Evolutionary conservation across 2,888 invertebrate species (phyloP), one percentile per base, ranked within the genome.

Genomic region (Drosophila eohydei): DNA sequence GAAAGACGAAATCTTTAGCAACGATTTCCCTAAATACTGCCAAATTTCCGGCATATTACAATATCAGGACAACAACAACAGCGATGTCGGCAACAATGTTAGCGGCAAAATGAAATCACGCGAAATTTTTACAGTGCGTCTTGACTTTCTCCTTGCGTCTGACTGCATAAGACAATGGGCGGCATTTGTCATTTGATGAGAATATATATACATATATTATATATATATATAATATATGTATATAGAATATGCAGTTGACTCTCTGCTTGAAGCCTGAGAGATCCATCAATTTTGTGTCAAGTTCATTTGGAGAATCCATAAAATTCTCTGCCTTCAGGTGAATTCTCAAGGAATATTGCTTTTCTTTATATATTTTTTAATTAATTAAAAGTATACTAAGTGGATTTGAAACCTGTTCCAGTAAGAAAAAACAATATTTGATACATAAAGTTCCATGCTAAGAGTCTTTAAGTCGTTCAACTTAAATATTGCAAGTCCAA

Each of bases 1-100:
- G 48, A 69, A 74, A 70, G 70, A 68, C 74, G 71, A 87, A 84
- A 87, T 87, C 81, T 86, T 89, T 81, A 82, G 77, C 84, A 85
- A 88, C 89, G 86, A 89, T 90, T 88, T 88, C 85, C 90, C 85
- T 89, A 89, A 89, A 89, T 85, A 88, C 90, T 87, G 83, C 82
- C 85, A 83, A 85, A 82, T 89, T 89, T 89, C 88, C 84, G 84
- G 72, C 77, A 85, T 90, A 88, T 88, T 88, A 88, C 83, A 84
- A 80, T 84, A 80, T 82, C 80, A 78, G 62, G 56, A 64, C 71
- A 74, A 44, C 74, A 67, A 63, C 78, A 83, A 67, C 62, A 73
- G 0, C 48, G 11, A 16, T 30, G 11, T 63, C 67, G 48, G 54
- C 72, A 68, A 66, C 74, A 78, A 74, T 68, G 79, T 78, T 71